phyloP scores from a whole-genome alignment of 2,888 invertebrate species.

The Andrena fulva region DNA sequence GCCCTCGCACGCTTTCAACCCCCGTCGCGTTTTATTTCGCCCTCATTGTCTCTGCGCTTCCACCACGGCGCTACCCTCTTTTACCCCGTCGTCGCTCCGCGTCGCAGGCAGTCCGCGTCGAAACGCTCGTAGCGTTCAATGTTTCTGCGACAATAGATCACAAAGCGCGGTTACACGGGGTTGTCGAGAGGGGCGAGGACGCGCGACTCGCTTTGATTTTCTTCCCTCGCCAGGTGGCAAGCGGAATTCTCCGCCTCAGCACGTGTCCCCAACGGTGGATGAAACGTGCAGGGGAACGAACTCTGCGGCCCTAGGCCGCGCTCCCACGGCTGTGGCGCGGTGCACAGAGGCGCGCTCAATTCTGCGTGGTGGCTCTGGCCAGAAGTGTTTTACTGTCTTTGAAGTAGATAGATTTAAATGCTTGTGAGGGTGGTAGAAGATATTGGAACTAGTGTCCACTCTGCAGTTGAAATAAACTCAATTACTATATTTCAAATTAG shows the following conservation, averaged over 20 bases:
- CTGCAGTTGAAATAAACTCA: too few relatives aligned
- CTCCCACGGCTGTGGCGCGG: conserved; percentile 5
- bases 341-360: too few relatives aligned
- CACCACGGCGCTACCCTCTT: conserved; percentile 2
- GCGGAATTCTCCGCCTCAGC: conserved; percentile 31
- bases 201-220: conserved; percentile 34
- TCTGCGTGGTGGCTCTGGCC: too few relatives aligned
- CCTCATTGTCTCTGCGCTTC: not conserved
- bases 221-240: not conserved
- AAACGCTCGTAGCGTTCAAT: conserved; percentile 53
- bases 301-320: not conserved
- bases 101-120: conserved; percentile 23
- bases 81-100: not conserved
- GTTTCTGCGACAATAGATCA: conserved; percentile 62
- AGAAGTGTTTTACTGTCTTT: too few relatives aligned
- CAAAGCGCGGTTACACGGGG: conserved; percentile 36
- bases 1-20: not conserved
- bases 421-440: too few relatives aligned
- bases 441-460: too few relatives aligned
- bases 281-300: conserved; percentile 14
- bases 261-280: conserved; percentile 14
- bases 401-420: too few relatives aligned
- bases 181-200: not conserved
- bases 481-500: too few relatives aligned
- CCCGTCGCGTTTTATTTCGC: not conserved